Percentiles rank a stretch among this genome's conserved stretches.
Conservation (phyloP, 2,797 vertebrate genomes). For the Phaenicophaeus curvirostris region DNA sequence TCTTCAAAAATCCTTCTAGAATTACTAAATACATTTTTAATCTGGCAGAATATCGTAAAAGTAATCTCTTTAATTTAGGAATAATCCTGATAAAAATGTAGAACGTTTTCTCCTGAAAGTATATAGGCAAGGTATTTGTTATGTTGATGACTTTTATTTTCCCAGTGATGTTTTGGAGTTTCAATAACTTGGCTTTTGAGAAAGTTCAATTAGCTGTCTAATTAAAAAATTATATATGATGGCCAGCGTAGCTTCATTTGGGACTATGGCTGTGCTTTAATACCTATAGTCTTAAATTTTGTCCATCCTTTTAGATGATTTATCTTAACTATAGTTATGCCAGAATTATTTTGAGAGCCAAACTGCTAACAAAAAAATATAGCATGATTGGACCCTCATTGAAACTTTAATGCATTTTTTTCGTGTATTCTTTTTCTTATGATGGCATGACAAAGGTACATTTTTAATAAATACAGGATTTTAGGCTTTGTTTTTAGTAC, state of each 20-base stretch:
- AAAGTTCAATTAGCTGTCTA: conserved; percentile 50
- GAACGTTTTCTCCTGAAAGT: neutral
- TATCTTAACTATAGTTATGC: neutral
- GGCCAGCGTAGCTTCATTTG: neutral
- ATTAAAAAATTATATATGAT: conserved; percentile 34
- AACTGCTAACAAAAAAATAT: neutral
- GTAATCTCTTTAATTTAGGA: neutral
- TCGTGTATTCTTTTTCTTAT: neutral
- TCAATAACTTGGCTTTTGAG: conserved; percentile 17
- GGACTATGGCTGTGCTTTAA: neutral
- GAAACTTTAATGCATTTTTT: neutral
- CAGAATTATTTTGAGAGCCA: neutral
- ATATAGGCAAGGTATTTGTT: neutral
- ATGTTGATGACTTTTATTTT: neutral
- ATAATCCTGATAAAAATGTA: neutral
- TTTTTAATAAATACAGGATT: neutral
- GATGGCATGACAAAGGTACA: neutral
- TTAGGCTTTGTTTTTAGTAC: neutral
- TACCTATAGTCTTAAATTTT: neutral
- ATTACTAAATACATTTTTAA: neutral
- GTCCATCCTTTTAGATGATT: neutral
- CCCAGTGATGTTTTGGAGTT: neutral
- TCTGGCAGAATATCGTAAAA: neutral
- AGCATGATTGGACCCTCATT: neutral
- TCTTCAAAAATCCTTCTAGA: neutral